phyloP scores from a whole-genome alignment of 1,140 invertebrate species.

The Papilio xuthus region DNA sequence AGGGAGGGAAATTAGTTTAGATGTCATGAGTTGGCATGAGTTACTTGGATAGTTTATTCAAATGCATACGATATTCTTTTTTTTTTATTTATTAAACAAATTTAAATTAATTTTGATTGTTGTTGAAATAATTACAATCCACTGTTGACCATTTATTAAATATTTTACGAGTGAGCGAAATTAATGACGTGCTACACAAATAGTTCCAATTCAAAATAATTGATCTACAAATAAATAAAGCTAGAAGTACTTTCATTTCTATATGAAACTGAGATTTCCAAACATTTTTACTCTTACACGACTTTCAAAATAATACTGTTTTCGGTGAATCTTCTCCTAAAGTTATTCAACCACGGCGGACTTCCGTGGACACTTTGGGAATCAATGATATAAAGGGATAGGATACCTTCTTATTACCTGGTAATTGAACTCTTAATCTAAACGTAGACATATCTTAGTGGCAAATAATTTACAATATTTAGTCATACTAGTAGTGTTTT shows the following conservation, averaged over 20 bases:
- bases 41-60: neutral
- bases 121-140: neutral
- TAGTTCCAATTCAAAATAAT: slow-evolving; percentile 19
- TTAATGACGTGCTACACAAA: slow-evolving; percentile 20
- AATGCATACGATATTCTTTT: neutral
- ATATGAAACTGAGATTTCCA: neutral
- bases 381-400: neutral
- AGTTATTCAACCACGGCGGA: no score
- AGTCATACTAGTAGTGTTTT: neutral
- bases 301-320: no score
- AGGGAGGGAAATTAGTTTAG: no score
- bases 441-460: neutral
- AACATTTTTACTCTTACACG: no score
- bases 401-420: neutral
- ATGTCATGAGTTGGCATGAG: no score
- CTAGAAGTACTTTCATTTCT: neutral
- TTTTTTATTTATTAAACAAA: neutral
- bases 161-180: slow-evolving; percentile 12
- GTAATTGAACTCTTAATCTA: neutral
- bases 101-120: neutral
- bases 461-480: neutral
- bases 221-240: slow-evolving; percentile 6
- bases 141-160: slow-evolving; percentile 1
- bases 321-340: no score
- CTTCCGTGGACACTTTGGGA: no score